These are phyloP conservation scores for Hydrozoanthus gracilis DNA, from an alignment of 92 coral and sea anemone species.

Conservation along the genomic window DNA sequence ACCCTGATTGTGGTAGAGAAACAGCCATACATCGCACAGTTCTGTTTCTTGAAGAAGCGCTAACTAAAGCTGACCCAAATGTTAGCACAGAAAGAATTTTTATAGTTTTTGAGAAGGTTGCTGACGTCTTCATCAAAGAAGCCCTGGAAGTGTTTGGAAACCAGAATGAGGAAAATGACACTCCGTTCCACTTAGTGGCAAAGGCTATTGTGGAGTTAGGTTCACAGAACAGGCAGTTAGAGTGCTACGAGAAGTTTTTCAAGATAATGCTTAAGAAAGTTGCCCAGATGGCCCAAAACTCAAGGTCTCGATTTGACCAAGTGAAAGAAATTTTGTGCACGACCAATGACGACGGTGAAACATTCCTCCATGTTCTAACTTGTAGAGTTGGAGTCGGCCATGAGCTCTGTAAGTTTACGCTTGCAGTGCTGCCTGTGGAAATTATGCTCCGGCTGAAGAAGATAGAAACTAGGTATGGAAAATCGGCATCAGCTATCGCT, in stretches of 20 bases:
- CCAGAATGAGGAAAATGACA: constrained; percentile 24
- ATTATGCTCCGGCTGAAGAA: constrained; percentile 24
- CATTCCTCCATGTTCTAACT: constrained; percentile 35
- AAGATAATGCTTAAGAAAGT: constrained; percentile 34
- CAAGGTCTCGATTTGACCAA: constrained; percentile 19
- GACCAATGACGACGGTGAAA: constrained; percentile 32
- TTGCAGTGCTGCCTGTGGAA: constrained; percentile 6
- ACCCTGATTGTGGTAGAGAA: constrained; percentile 17
- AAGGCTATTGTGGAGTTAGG: constrained; percentile 45
- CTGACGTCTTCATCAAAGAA: constrained; percentile 27
- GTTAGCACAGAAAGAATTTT: constrained; percentile 19
- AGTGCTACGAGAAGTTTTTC: constrained; percentile 29
- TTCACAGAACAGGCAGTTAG: neutral
- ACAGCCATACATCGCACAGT: constrained; percentile 39
- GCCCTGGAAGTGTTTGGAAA: constrained; percentile 29
- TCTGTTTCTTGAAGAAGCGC: constrained; percentile 41
- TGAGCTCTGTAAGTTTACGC: constrained; percentile 17
- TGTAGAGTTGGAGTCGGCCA: constrained; percentile 47
- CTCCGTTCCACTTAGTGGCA: constrained; percentile 32
- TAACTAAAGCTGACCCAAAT: constrained; percentile 8
- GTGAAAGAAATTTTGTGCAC: constrained; percentile 36
- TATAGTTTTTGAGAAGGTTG: constrained; percentile 7
- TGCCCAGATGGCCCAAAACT: constrained; percentile 19
- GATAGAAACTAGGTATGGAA: constrained; percentile 27
- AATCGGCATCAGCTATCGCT: constrained; percentile 27